phyloP scores from a whole-genome alignment of 2,113 vertebrate species.

The Nansenia antarctica region DNA sequence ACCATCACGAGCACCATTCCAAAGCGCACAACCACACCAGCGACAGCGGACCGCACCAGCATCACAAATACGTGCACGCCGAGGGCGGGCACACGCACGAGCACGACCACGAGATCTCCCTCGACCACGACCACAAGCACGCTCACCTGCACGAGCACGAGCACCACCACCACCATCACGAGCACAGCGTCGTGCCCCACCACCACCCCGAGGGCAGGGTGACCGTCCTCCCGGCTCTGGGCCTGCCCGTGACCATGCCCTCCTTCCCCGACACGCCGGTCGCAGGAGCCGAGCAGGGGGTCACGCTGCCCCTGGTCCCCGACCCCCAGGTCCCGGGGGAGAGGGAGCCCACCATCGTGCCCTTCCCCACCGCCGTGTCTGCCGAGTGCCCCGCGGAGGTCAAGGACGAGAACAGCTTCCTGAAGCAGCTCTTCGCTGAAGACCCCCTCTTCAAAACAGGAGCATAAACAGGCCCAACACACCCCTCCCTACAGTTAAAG shows the following conservation, averaged over 20 bases:
- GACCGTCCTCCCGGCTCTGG: constrained; percentile 48
- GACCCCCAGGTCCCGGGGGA: constrained; percentile 61
- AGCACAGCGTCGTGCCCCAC: constrained; percentile 11
- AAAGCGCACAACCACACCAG: constrained; percentile 65
- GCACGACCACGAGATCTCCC: constrained; percentile 69
- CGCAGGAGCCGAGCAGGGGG: constrained; percentile 9
- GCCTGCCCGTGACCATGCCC: constrained; percentile 41
- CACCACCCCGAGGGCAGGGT: constrained; percentile 48
- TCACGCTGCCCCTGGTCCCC: constrained; percentile 40
- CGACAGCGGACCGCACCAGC: constrained; percentile 46
- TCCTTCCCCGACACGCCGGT: constrained; percentile 43
- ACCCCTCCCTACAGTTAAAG: too few species aligned
- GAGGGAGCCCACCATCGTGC: constrained; percentile 49
- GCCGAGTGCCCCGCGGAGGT: constrained; percentile 39
- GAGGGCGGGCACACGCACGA: constrained; percentile 58
- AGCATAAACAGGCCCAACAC: constrained; percentile 25
- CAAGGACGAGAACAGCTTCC: background rate
- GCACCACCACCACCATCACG: constrained; percentile 75
- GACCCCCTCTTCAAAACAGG: constrained; percentile 61
- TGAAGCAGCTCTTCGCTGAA: constrained; percentile 50
- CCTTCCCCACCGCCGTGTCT: constrained; percentile 57
- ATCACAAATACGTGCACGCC: constrained; percentile 64
- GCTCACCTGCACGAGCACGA: constrained; percentile 70
- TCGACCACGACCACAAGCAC: constrained; percentile 74
- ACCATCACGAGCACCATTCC: constrained; percentile 63